Evolutionary conservation across 1,140 invertebrate species (phyloP).

Genomic region (Eubasilissa regina): DNA sequence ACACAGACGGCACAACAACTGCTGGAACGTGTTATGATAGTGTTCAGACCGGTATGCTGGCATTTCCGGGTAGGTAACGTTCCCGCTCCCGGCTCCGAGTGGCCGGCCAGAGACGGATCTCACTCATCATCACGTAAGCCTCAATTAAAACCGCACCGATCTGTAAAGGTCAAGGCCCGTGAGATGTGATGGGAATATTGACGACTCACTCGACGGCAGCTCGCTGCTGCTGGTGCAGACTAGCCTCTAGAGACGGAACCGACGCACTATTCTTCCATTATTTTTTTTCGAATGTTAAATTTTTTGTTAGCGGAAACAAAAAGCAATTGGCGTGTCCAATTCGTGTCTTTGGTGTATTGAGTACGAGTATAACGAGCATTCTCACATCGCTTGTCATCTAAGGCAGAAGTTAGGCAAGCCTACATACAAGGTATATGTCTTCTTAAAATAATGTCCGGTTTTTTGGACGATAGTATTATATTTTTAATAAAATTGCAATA

Average conservation of each 20-base stretch:
- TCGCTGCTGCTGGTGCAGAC: neutral
- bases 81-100: neutral
- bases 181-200: conserved; percentile 11
- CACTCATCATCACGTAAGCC: conserved; percentile 41
- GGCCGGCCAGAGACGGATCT: conserved; percentile 24
- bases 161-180: conserved; percentile 42
- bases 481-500: too few relatives aligned
- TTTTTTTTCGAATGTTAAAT: too few relatives aligned
- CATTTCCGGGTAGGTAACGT: conserved; percentile 40
- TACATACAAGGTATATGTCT: too few relatives aligned
- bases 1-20: neutral
- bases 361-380: too few relatives aligned
- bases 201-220: conserved; percentile 2
- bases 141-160: conserved; percentile 35
- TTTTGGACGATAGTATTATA: too few relatives aligned
- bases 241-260: too few relatives aligned
- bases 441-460: too few relatives aligned
- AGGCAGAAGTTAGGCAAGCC: too few relatives aligned
- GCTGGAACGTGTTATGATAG: conserved; percentile 11
- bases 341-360: too few relatives aligned
- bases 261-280: neutral
- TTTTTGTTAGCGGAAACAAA: too few relatives aligned
- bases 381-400: too few relatives aligned
- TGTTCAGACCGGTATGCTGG: conserved; percentile 31
- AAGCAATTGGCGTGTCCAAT: too few relatives aligned